Evolutionary conservation across 1,140 invertebrate genomes (phyloP).

Genomic region (Melipona quadrifasciata): DNA sequence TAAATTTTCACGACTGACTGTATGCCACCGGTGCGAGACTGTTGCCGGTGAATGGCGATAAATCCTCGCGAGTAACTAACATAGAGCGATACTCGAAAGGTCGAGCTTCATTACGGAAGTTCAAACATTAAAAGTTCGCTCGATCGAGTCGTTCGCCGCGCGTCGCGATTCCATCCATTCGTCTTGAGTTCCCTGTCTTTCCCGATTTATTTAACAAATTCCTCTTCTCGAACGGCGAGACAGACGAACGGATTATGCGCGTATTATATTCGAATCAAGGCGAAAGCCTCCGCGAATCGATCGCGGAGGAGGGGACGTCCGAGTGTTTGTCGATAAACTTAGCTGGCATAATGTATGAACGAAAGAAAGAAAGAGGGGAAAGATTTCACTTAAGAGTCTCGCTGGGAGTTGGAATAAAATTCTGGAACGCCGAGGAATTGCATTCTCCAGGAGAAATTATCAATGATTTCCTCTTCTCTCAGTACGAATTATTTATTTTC

Average conservation of each 20-base stretch:
- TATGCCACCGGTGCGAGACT: conserved; percentile 50
- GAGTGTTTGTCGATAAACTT: conserved; percentile 1
- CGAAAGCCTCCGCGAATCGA: background rate
- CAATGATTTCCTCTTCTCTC: background rate
- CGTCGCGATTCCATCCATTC: conserved; percentile 54
- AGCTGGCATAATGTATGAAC: conserved; percentile 12
- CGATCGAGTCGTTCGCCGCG: conserved; percentile 39
- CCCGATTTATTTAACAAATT: conserved; percentile 49
- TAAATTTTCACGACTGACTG: too few species aligned
- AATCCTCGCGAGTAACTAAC: conserved; percentile 46
- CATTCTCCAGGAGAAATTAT: background rate
- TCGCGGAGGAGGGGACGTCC: background rate
- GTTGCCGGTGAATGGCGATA: conserved; percentile 64
- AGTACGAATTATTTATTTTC: background rate
- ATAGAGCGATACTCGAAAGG: conserved; percentile 50
- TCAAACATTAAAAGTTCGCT: conserved; percentile 62
- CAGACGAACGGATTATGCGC: background rate
- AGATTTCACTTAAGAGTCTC: conserved; percentile 1
- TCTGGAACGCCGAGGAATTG: background rate
- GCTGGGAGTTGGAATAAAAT: background rate
- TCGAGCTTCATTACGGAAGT: conserved; percentile 68
- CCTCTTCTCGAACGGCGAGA: background rate
- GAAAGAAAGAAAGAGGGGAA: background rate
- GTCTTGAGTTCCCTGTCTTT: background rate
- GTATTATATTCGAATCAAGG: conserved; percentile 7